Conservation (phyloP, 1,140 invertebrate species). For the Reticulitermes speratus region DNA sequence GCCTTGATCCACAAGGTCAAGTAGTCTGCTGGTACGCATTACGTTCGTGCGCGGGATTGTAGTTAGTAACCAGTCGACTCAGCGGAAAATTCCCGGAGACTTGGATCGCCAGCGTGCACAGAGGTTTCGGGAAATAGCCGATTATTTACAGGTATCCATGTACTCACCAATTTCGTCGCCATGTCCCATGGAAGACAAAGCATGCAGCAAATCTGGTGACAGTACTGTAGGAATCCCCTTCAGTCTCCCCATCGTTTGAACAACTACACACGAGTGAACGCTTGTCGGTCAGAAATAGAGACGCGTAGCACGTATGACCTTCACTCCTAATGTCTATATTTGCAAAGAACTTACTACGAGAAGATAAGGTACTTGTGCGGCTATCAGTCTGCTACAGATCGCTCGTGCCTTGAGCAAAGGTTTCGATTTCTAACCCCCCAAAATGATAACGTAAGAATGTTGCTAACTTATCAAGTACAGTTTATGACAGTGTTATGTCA, state of each 20-base stretch:
- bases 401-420: neutral
- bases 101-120: no score
- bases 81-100: no score
- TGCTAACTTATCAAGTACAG: no score
- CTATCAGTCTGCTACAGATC: neutral
- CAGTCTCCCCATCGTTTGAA: neutral
- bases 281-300: neutral
- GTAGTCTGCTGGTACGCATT: no score
- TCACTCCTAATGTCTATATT: neutral
- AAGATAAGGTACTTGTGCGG: neutral
- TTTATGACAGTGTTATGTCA: no score
- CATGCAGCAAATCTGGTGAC: slow-evolving; percentile 5
- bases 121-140: no score
- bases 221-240: slow-evolving; percentile 20
- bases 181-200: slow-evolving; percentile 21
- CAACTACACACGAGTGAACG: neutral
- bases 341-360: neutral
- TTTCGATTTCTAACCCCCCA: no score
- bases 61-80: no score
- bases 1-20: no score
- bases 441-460: no score
- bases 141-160: neutral
- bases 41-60: no score
- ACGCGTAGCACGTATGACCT: neutral
- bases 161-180: slow-evolving; percentile 24